Conservation (phyloP, 2,797 vertebrate species). For the Parotocinclus haroldoi region DNA sequence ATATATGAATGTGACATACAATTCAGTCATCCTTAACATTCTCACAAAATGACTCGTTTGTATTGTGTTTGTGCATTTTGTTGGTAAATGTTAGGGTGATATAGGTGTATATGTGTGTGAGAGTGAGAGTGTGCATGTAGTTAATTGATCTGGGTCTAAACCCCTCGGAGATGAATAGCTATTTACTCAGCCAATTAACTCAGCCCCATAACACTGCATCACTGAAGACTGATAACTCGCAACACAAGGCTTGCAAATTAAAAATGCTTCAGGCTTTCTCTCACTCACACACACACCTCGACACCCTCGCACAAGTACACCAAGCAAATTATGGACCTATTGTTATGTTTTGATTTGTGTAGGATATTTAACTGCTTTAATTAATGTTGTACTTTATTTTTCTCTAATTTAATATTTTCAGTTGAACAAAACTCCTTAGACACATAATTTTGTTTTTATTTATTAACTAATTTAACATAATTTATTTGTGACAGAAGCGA, state of each 20-base stretch:
- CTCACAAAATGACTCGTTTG: conserved; percentile 13
- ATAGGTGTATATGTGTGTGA: neutral
- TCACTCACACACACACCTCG: conserved; percentile 14
- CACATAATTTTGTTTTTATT: too few relatives aligned
- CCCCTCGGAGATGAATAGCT: conserved; percentile 68
- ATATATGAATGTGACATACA: neutral
- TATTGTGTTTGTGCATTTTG: conserved; percentile 13
- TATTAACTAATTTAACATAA: too few relatives aligned
- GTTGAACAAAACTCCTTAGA: conserved; percentile 2
- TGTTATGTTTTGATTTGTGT: conserved; percentile 36
- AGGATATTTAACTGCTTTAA: neutral
- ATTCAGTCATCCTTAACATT: neutral
- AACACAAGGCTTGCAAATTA: conserved; percentile 71
- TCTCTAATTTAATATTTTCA: conserved; percentile 7
- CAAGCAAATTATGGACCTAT: conserved; percentile 29
- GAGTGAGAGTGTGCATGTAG: conserved; percentile 19
- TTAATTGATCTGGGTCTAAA: conserved; percentile 68
- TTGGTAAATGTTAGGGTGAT: conserved; percentile 1
- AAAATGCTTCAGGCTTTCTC: conserved; percentile 64
- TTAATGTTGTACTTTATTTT: neutral
- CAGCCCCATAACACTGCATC: conserved; percentile 60
- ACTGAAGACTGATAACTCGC: conserved; percentile 62
- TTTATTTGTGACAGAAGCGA: too few relatives aligned
- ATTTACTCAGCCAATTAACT: conserved; percentile 76
- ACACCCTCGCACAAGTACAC: conserved; percentile 6